Evolutionary conservation across 1,140 invertebrate species (phyloP), one percentile per base, ranked within the genome.

Genomic region (Potamilus streckersoni): DNA sequence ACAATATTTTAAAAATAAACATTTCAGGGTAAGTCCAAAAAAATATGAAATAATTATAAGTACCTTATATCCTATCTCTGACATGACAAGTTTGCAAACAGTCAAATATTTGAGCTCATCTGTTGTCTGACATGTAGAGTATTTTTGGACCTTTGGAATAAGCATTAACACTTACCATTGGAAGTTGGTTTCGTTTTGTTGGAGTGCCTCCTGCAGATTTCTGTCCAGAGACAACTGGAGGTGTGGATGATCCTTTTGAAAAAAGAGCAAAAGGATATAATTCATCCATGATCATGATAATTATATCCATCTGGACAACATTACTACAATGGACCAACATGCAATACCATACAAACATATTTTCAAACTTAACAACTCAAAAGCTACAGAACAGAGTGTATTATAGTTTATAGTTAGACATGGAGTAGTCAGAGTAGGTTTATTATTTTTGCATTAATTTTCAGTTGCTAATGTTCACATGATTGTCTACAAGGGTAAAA

Each of bases 161-260:
- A 8, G 20, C 60, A 62, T n/a, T 23, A 49, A 61, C 31, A 19
- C 71, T 17, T 73, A 73, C 71, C 71, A 73, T 73, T 58, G 64
- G 71, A 38, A 62, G 71, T 17, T 73, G 64, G 23, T 73, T 64
- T 23, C 23, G 61, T 63, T 55, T 61, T 16, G 38, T 20, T n/a
- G 71, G 61, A 49, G 57, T 61, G 27, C 64, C 49, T n/a, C 72
- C 72, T 12, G n/a, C 19, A 31, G 16, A n/a, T 38, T n/a, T 57
- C 56, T 69, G 31, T 69, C 68, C 68, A 57, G 68, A 20, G 49
- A 8, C 17, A 11, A 49, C 31, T n/a, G 49, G 55, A 27, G 31
- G 61, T 23, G n/a, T 23, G 20, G 60, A 49, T 27, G 23, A 56
- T 20, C 71, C 61, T 64, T 31, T 20, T 56, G 49, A 49, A 64